Conservation (phyloP, 2,113 vertebrate species). For the Ochotona princeps region DNA sequence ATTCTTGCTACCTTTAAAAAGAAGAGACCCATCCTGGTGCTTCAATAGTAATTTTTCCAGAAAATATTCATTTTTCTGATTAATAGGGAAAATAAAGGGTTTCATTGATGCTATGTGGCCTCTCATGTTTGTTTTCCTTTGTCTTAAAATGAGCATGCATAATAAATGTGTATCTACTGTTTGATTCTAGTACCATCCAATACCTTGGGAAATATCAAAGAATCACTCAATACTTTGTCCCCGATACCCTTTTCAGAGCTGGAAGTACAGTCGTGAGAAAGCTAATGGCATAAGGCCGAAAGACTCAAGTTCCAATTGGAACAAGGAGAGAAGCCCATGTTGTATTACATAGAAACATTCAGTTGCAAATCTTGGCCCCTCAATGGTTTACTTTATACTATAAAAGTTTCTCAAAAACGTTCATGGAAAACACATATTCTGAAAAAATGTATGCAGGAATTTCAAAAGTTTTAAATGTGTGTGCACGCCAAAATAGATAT, state of each 20-base stretch:
- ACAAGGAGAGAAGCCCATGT: background rate
- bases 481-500: no score
- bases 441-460: no score
- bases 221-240: background rate
- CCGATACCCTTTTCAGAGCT: background rate
- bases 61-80: constrained; percentile 34
- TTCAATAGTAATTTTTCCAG: constrained; percentile 46
- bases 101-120: constrained; percentile 14
- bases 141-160: constrained; percentile 6
- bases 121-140: constrained; percentile 1
- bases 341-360: background rate
- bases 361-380: background rate
- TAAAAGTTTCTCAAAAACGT: no score
- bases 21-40: background rate
- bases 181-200: background rate
- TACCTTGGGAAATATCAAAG: no score
- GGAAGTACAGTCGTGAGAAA: background rate
- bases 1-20: constrained; percentile 48
- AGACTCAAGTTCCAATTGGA: background rate
- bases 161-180: background rate
- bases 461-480: no score
- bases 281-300: background rate
- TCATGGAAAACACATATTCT: no score
- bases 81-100: constrained; percentile 2
- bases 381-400: background rate